phyloP scores from a whole-genome alignment of 1,140 invertebrate species.

The Geopemphigus sp. region DNA sequence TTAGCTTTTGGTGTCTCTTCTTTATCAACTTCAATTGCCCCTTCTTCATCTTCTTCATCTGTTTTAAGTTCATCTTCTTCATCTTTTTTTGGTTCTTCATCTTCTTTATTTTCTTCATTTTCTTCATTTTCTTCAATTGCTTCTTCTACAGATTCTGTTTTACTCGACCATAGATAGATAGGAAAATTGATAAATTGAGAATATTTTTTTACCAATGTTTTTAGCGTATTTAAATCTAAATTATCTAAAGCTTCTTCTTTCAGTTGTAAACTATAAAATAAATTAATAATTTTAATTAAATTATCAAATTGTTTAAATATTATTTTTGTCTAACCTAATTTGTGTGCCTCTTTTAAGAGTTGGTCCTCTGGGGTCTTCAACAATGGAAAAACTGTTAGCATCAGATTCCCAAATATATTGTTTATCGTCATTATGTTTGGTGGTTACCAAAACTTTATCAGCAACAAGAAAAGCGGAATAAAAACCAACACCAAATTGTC shows the following conservation, averaged over 20 bases:
- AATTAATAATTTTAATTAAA: constrained; percentile 13
- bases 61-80: constrained; percentile 54
- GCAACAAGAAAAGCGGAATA: constrained; percentile 96
- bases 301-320: not conserved
- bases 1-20: constrained; percentile 87
- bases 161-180: constrained; percentile 94
- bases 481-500: constrained; percentile 97
- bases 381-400: constrained; percentile 81
- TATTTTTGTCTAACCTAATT: constrained; percentile 39
- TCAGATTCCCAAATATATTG: constrained; percentile 99
- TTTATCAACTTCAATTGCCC: constrained; percentile 65
- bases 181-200: constrained; percentile 99
- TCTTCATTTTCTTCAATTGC: constrained; percentile 57
- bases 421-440: constrained; percentile 92
- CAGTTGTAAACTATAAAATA: constrained; percentile 71
- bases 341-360: constrained; percentile 85
- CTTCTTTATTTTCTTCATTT: constrained; percentile 57
- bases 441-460: constrained; percentile 85
- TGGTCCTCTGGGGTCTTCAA: constrained; percentile 89
- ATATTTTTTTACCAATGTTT: constrained; percentile 92
- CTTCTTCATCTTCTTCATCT: constrained; percentile 59
- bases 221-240: constrained; percentile 87
- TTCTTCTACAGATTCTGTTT: constrained; percentile 73
- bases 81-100: constrained; percentile 54
- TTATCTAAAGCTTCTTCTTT: constrained; percentile 98